Percentiles rank a stretch among this genome's conserved stretches.
Evolutionary conservation across 2,113 vertebrate species (phyloP).

Genomic region (Rhabdomys dilectus): DNA sequence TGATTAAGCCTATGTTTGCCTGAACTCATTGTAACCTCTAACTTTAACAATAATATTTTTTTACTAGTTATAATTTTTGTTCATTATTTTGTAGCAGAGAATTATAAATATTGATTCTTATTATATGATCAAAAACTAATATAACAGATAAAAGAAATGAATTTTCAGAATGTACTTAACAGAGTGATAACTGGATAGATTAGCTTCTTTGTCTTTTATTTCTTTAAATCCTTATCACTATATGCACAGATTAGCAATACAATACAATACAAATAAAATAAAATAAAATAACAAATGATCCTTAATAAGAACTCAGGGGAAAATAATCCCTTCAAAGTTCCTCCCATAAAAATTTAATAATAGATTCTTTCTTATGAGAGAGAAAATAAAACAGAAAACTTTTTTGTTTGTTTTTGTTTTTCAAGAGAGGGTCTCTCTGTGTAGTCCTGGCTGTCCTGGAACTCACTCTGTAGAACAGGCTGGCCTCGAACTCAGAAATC

Average conservation of each 20-base stretch:
- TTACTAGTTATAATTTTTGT: neutral
- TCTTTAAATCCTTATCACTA: neutral
- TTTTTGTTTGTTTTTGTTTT: too few species aligned
- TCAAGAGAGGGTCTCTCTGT: too few species aligned
- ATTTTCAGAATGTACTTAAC: neutral
- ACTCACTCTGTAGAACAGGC: too few species aligned
- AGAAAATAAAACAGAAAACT: neutral
- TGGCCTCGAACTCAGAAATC: too few species aligned
- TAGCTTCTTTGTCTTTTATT: neutral
- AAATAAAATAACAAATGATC: neutral
- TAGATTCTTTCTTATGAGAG: neutral
- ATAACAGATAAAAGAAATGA: neutral
- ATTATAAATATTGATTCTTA: neutral
- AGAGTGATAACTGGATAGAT: neutral
- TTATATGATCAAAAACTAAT: neutral
- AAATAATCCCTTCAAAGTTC: neutral
- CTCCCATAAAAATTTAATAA: neutral
- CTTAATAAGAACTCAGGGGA: neutral
- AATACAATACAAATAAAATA: neutral
- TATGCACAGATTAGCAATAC: neutral
- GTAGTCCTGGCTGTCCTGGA: too few species aligned
- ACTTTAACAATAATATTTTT: constrained; percentile 14
- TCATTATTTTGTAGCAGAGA: neutral
- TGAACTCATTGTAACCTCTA: neutral
- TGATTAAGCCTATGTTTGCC: neutral